Percentiles rank a stretch among this genome's conserved stretches.
Evolutionary conservation across 2,113 vertebrate species (phyloP).

Genomic region (Tichodroma muraria): DNA sequence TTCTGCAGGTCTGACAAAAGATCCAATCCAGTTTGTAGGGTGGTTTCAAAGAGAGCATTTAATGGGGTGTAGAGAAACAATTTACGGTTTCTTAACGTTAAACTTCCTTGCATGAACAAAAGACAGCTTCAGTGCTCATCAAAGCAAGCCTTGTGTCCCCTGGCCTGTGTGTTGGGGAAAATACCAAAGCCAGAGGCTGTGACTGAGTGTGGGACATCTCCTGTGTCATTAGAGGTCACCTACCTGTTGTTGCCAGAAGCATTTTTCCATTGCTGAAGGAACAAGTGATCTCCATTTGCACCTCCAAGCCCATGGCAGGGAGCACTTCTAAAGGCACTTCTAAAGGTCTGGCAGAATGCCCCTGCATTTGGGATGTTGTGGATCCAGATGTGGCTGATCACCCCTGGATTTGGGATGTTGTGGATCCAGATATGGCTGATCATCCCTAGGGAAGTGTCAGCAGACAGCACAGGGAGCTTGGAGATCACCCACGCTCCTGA

Average conservation of each 20-base stretch:
- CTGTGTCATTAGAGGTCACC: neutral
- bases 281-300: neutral
- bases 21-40: neutral
- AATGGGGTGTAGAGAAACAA: neutral
- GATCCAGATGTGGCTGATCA: neutral
- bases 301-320: accelerated
- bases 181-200: neutral
- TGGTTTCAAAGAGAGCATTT: neutral
- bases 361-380: neutral
- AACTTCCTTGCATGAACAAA: neutral
- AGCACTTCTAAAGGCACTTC: neutral
- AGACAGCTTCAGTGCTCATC: neutral
- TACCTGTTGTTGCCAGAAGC: neutral
- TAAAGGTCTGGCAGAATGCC: neutral
- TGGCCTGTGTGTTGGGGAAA: neutral
- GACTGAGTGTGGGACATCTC: neutral
- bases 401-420: neutral
- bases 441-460: accelerated
- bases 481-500: neutral
- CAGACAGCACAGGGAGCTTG: neutral
- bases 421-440: neutral
- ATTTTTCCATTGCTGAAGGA: neutral
- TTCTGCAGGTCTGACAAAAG: neutral
- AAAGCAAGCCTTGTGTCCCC: neutral
- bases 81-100: neutral